Evolutionary conservation across 2,888 invertebrate species (phyloP), one percentile per base, ranked within the genome.

Genomic region (Drosophila colorata): DNA sequence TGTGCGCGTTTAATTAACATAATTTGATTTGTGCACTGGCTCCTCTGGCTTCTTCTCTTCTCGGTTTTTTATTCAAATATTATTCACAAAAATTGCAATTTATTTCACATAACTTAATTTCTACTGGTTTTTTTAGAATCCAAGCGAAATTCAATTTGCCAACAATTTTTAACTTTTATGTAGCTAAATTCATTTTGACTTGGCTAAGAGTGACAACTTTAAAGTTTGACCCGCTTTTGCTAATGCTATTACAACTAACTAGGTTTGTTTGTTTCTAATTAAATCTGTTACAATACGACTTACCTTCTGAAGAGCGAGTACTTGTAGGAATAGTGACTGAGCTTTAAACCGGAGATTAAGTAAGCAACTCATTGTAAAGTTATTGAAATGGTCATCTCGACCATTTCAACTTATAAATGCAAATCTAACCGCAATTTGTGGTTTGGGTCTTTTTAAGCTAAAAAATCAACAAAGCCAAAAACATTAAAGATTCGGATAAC

Each of bases 1-100:
- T 64, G 60, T 73, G 66, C 61, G 49, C 84, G 63, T 80, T 83
- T 83, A 87, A 83, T 83, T 88, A 87, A 64, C 87, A 84, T 87
- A 83, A 88, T 83, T 83, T 77, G 68, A 74, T 77, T 64, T 73
- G 57, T 66, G 53, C 56, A 57, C 49, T 40, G 71, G 56, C 63
- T 58, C 25, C 52, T 68, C 40, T 43, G 40, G 40, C 13, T 33
- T 33, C 33, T 33, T 11, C 33, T 38, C 9, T 4, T 16, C 16
- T 38, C 56, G 11, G 40, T 46, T 53, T 68, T 64, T 20, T 61
- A 59, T 68, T 73, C 63, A 74, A 81, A 74, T 85, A 20, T 66
- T 69, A 56, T 78, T 52, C 43, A 56, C 52, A 70, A 47, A 68
- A 76, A 72, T 64, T 59, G 41, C 56, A 66, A 69, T 86, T 66